phyloP scores from a whole-genome alignment of 2,113 vertebrate genomes.

The Dipodomys spectabilis region DNA sequence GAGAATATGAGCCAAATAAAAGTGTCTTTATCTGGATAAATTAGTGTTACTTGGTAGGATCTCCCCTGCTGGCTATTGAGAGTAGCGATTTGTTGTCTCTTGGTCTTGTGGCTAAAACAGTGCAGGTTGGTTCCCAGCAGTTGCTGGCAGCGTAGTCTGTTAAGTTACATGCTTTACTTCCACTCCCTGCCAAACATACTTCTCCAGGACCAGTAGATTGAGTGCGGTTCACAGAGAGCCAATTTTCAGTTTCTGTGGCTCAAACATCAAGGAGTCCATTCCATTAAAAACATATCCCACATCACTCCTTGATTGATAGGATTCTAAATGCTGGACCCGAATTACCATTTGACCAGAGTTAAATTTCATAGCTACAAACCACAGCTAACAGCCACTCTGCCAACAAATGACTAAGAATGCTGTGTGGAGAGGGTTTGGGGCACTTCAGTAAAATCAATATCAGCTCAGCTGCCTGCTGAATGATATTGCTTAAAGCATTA shows the following conservation, averaged over 20 bases:
- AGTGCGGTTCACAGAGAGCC: background rate
- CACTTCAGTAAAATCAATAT: slow-evolving; percentile 65
- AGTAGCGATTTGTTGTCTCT: background rate
- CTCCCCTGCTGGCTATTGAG: background rate
- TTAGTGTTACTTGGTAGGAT: background rate
- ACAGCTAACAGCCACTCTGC: background rate
- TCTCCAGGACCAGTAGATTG: background rate
- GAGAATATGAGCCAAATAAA: background rate
- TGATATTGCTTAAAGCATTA: slow-evolving; percentile 35
- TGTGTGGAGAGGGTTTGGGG: slow-evolving; percentile 34
- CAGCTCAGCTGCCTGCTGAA: slow-evolving; percentile 22
- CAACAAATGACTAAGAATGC: background rate
- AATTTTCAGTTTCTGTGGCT: background rate
- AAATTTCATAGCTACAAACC: background rate
- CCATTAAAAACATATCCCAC: background rate
- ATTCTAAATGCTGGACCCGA: background rate
- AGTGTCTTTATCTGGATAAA: background rate
- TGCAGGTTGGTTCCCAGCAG: background rate
- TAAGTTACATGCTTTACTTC: background rate
- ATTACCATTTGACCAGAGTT: background rate
- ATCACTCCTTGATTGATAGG: background rate
- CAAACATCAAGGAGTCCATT: background rate
- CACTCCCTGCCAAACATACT: background rate
- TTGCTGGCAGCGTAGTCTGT: background rate
- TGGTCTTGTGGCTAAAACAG: background rate